Conservation (phyloP, 2,888 invertebrate genomes). For the Scelioninae gen. 2 region DNA sequence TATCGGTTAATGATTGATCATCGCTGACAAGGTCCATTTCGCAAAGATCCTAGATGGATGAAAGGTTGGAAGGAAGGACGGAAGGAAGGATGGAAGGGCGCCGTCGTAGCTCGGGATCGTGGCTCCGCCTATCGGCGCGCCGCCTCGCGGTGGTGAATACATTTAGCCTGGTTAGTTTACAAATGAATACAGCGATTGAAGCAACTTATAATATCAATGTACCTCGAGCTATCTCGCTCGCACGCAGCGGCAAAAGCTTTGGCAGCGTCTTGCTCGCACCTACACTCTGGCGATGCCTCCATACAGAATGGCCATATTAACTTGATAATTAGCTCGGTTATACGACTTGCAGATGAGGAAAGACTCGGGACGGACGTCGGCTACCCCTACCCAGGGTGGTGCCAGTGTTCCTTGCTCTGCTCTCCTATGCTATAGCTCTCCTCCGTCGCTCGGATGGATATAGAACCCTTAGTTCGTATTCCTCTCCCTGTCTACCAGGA, state of each 20-base stretch:
- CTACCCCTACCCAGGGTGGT: conserved; percentile 75
- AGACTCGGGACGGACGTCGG: conserved; percentile 76
- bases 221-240: conserved; percentile 72
- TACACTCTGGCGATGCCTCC: conserved; percentile 75
- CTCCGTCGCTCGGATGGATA: conserved; percentile 73
- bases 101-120: conserved; percentile 71
- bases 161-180: conserved; percentile 79
- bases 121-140: conserved; percentile 75
- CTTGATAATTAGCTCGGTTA: conserved; percentile 94
- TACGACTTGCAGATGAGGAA: conserved; percentile 91
- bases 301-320: conserved; percentile 89
- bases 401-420: conserved; percentile 74
- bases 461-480: conserved; percentile 74
- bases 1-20: conserved; percentile 44
- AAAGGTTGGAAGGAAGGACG: conserved; percentile 64
- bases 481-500: conserved; percentile 75
- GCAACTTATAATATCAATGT: conserved; percentile 82
- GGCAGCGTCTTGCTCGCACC: conserved; percentile 68
- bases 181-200: conserved; percentile 85
- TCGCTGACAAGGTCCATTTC: conserved; percentile 45
- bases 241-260: conserved; percentile 68
- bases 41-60: conserved; percentile 51
- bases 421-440: conserved; percentile 71
- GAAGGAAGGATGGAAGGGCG: conserved; percentile 69
- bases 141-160: conserved; percentile 75